These are phyloP conservation scores for Aldabrachelys gigantea DNA, from an alignment of 2,113 vertebrate genomes.

Conservation along the genomic window DNA sequence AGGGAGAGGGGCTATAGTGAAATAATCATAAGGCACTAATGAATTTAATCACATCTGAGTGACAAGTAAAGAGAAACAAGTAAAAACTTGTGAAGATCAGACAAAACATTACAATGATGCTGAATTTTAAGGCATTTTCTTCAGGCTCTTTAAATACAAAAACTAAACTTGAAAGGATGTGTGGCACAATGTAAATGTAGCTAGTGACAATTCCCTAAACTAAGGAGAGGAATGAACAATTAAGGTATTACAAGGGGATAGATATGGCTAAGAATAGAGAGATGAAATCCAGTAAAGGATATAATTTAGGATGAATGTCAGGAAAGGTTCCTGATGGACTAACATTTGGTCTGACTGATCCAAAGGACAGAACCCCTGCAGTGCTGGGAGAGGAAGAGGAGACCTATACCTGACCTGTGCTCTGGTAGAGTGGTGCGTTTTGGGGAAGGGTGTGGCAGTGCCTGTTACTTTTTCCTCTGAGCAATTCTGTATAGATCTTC, in stretches of 20 bases:
- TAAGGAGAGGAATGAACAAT: not conserved
- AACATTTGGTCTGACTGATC: not conserved
- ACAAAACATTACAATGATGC: not conserved
- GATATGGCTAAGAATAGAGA: not conserved
- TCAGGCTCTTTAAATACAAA: not conserved
- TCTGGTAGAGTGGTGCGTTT: not conserved
- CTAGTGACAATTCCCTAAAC: not conserved
- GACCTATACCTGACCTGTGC: fast-evolving
- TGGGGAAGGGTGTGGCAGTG: not conserved
- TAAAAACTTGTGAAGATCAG: not conserved
- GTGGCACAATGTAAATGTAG: not conserved
- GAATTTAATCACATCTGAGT: not conserved
- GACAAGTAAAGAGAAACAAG: not conserved
- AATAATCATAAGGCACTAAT: not conserved
- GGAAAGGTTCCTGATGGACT: not conserved
- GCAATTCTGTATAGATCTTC: not conserved
- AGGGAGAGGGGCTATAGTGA: not conserved
- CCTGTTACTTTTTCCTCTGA: not conserved
- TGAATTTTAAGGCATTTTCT: not conserved
- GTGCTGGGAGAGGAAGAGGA: not conserved
- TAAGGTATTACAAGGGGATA: not conserved
- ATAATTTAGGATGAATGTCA: not conserved
- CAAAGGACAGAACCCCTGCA: not conserved
- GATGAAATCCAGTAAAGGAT: not conserved
- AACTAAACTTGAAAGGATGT: not conserved